Evolutionary conservation across 2,888 invertebrate species (phyloP).

Genomic region (Loripinus fragilis): DNA sequence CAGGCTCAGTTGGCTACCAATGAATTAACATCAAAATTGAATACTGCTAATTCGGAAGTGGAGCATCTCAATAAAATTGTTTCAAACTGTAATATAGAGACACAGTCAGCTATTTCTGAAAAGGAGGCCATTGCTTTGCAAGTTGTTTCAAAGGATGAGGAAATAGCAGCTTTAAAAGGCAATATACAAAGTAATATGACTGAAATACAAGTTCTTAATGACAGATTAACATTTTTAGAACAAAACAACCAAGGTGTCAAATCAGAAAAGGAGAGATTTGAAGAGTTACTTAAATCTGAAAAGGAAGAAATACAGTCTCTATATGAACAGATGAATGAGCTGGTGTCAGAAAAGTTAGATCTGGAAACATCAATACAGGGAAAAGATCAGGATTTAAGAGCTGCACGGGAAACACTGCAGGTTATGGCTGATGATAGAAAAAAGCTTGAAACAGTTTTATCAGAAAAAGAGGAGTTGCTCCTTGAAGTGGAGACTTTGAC

Average conservation of each 20-base stretch:
- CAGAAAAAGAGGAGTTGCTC: constrained; percentile 55
- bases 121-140: constrained; percentile 35
- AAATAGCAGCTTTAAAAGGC: constrained; percentile 38
- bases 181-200: constrained; percentile 50
- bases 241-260: constrained; percentile 44
- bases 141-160: constrained; percentile 43
- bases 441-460: constrained; percentile 53
- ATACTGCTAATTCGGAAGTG: neutral
- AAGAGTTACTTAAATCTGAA: constrained; percentile 49
- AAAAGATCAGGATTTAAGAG: constrained; percentile 56
- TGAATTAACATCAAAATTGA: constrained; percentile 19
- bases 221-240: constrained; percentile 35
- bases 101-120: constrained; percentile 55
- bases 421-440: constrained; percentile 48
- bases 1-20: constrained; percentile 20
- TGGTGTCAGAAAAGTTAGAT: constrained; percentile 62
- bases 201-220: constrained; percentile 39
- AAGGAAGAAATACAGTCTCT: constrained; percentile 60
- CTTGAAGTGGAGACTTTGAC: constrained; percentile 56
- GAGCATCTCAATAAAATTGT: neutral
- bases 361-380: constrained; percentile 57
- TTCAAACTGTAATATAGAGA: neutral
- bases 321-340: constrained; percentile 63
- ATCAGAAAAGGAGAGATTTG: constrained; percentile 53
- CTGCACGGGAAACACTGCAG: constrained; percentile 44